Base-by-base conservation (phyloP, 2,888 invertebrate species). In the Drosophila prostipennis region DNA sequence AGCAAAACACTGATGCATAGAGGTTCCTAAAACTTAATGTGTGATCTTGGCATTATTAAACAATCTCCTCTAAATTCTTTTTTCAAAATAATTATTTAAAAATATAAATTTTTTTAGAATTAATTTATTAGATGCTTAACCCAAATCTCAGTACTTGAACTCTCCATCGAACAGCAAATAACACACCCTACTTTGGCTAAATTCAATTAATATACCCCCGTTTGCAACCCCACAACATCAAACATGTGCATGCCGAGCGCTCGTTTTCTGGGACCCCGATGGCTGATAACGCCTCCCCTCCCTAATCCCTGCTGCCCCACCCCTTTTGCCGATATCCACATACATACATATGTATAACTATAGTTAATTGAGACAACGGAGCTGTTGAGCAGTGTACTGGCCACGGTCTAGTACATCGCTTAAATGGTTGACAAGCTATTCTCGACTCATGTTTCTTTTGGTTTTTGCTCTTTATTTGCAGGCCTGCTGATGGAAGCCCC, bases 401-500 rank as follows among this genome's bases (percentile, higher is more conserved):
- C 64, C 72, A 82, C 77, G 81, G 76, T 83, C 82, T 79, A 69
- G 58, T 86, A 78, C 79, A 57, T 81, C 68, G 63, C 74, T 80
- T 82, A 80, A 83, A 75, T 74, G 43, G 63, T 68, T 59, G 60
- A 77, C 75, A 80, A 60, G 57, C 73, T 52, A 64, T 57, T 59
- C 60, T 59, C 29, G 64, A 72, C 58, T 63, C 49, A 16, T 61
- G 37, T 56, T 73, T 58, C 26, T 57, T 57, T 73, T 56, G 37
- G 49, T 72, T 55, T 48, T 64, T 61, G 51, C 19, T 54, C 46
- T 16, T 65, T 60, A 61, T 71, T 78, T 73, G 29, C 78, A 90
- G 90, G 90, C 90, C 65, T 90, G 90, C 88, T 90, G 90, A 90
- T 89, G 87, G 55, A 73, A 78, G 70, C 69, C 68, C 63, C 67